Percentiles rank a stretch among this genome's conserved stretches.
Evolutionary conservation across 2,113 vertebrate species (phyloP).

Genomic region (Amblyornis subalaris): DNA sequence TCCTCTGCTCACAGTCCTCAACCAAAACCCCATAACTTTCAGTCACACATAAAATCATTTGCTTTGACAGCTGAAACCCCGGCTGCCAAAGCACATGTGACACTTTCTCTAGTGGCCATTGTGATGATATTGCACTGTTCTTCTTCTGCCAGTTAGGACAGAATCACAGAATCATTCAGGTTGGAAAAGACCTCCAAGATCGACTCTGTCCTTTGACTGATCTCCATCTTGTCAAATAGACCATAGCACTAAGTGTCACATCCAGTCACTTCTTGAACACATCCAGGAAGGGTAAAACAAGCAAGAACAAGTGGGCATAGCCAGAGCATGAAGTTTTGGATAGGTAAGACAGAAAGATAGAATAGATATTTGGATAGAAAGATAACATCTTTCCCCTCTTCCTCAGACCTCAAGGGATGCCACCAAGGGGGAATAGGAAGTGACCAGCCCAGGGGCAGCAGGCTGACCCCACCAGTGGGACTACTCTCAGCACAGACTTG

Average conservation of each 20-base stretch:
- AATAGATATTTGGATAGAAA: not conserved
- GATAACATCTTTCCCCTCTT: not conserved
- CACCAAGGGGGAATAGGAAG: fast-evolving
- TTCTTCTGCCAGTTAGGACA: not conserved
- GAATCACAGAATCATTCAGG: not conserved
- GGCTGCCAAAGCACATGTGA: not conserved
- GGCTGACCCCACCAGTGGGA: not conserved
- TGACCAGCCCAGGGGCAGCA: not conserved
- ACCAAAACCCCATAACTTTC: not conserved
- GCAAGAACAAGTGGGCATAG: not conserved
- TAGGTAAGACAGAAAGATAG: not conserved
- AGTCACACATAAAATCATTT: not conserved
- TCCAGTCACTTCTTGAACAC: not conserved
- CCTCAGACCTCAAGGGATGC: not conserved
- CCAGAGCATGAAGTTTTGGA: not conserved
- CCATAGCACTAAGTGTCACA: not conserved
- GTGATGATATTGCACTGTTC: not conserved
- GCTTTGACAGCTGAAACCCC: not conserved
- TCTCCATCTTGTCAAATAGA: not conserved
- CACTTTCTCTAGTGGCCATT: not conserved
- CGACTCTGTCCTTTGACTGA: not conserved
- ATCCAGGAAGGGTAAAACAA: not conserved
- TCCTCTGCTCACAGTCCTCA: not conserved
- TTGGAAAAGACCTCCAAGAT: not conserved
- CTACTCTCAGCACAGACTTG: not conserved